Percentiles rank a stretch among this genome's conserved stretches.
Conservation (phyloP, 2,888 invertebrate genomes). For the Brachylomia viminalis region DNA sequence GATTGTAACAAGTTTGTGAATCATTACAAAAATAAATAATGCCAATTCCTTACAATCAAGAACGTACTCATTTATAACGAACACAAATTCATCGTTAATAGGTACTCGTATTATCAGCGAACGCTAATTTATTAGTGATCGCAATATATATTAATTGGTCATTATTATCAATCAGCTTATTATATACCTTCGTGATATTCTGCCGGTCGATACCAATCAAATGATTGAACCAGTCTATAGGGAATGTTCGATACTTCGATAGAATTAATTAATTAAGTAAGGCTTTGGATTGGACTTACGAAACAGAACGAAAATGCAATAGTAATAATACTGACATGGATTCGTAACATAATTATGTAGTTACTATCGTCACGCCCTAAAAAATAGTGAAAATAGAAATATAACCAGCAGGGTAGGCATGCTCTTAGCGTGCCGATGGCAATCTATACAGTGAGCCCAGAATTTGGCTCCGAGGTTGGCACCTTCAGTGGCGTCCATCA, state of each 20-base stretch:
- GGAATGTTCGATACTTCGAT: conserved; percentile 43
- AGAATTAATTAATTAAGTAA: conserved; percentile 60
- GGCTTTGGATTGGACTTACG: conserved; percentile 23
- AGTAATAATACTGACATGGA: conserved; percentile 28
- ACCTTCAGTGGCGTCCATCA: no score
- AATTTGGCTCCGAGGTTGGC: no score
- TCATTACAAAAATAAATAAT: background rate
- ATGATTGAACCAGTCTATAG: conserved; percentile 41
- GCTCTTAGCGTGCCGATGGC: no score
- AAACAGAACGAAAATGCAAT: conserved; percentile 45
- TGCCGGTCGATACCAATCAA: conserved; percentile 52
- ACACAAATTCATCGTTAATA: conserved; percentile 15
- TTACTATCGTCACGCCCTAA: conserved; percentile 1
- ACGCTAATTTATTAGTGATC: conserved; percentile 36
- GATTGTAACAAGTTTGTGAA: background rate
- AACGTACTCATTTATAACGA: conserved; percentile 18
- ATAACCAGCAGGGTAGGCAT: background rate
- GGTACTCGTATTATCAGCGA: conserved; percentile 24
- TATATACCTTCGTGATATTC: conserved; percentile 34
- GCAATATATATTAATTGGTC: conserved; percentile 25
- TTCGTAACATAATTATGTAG: conserved; percentile 7
- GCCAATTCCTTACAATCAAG: background rate
- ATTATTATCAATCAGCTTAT: conserved; percentile 47
- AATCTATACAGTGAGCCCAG: no score
- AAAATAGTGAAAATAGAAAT: background rate